Percentiles rank a stretch among this genome's conserved stretches.
Evolutionary conservation across 2,888 invertebrate species (phyloP).

Genomic region (Cancer borealis): DNA sequence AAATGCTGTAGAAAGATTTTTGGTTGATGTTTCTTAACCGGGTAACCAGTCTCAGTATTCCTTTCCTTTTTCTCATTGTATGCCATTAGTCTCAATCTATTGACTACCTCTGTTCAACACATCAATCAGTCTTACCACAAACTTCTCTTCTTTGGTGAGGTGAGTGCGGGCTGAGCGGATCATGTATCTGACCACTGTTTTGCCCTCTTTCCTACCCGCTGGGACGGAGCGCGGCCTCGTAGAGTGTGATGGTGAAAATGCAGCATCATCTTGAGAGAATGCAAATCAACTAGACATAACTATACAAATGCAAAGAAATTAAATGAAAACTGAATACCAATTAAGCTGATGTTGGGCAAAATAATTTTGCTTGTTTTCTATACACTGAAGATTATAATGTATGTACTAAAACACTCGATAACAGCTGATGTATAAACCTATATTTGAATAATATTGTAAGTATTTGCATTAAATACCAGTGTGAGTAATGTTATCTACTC

Average conservation of each 20-base stretch:
- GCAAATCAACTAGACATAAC: background rate
- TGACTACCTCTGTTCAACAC: too few relatives aligned
- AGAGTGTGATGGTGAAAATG: background rate
- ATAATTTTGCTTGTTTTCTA: background rate
- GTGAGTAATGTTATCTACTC: background rate
- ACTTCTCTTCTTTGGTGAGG: constrained; percentile 57
- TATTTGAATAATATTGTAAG: background rate
- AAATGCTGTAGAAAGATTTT: too few relatives aligned
- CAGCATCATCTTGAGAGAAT: constrained; percentile 24
- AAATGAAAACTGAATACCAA: background rate
- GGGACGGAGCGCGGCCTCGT: background rate
- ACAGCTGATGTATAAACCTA: background rate
- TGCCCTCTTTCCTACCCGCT: background rate
- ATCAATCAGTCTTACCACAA: constrained; percentile 52
- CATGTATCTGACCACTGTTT: constrained; percentile 54
- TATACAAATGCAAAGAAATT: background rate
- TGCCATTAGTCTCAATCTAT: too few relatives aligned
- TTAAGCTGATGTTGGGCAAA: background rate
- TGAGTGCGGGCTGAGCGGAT: constrained; percentile 59
- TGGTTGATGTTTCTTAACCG: too few relatives aligned
- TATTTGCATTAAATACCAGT: background rate
- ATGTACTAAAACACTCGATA: background rate
- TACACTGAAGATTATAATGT: background rate
- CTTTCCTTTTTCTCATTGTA: too few relatives aligned
- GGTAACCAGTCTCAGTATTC: too few relatives aligned